These are phyloP conservation scores for Andrena fulva DNA, from an alignment of 2,888 invertebrate species.

Conservation along the genomic window DNA sequence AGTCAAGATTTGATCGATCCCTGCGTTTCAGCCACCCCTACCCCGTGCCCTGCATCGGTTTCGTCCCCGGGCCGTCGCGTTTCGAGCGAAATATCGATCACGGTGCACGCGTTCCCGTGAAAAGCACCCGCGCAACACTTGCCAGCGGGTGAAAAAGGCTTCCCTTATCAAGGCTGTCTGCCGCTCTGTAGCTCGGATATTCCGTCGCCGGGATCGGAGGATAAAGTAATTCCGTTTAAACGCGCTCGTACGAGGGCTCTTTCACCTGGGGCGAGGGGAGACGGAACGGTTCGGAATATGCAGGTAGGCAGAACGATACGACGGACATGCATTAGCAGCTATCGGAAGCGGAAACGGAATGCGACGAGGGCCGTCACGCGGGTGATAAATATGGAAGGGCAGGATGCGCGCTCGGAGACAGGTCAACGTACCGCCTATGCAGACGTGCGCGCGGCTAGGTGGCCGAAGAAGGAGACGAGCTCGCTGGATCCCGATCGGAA, in stretches of 20 bases:
- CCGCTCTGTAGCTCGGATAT: slow-evolving; percentile 18
- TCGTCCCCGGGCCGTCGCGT: background rate
- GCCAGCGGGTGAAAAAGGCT: slow-evolving; percentile 31
- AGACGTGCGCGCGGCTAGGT: background rate
- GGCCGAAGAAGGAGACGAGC: slow-evolving; percentile 29
- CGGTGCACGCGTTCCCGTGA: slow-evolving; percentile 6
- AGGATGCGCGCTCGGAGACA: slow-evolving; percentile 12
- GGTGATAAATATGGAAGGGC: slow-evolving; percentile 60
- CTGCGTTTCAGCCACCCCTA: background rate
- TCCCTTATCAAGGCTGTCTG: slow-evolving; percentile 33
- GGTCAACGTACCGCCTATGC: slow-evolving; percentile 9
- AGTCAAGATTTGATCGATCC: background rate
- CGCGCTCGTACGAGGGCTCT: slow-evolving; percentile 14
- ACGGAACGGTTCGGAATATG: background rate
- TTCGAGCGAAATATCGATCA: slow-evolving; percentile 28
- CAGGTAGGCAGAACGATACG: slow-evolving; percentile 39
- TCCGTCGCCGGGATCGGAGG: slow-evolving; percentile 31
- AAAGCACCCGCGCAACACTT: slow-evolving; percentile 1
- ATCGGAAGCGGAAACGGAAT: slow-evolving; percentile 54
- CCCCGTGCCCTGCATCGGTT: background rate
- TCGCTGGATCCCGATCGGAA: slow-evolving; percentile 63
- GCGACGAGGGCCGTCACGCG: slow-evolving; percentile 16
- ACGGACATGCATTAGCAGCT: slow-evolving; percentile 55
- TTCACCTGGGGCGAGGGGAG: slow-evolving; percentile 22
- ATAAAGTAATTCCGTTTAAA: slow-evolving; percentile 55